phyloP scores from a whole-genome alignment of 2,113 vertebrate genomes.

The Syngnathus floridae region DNA sequence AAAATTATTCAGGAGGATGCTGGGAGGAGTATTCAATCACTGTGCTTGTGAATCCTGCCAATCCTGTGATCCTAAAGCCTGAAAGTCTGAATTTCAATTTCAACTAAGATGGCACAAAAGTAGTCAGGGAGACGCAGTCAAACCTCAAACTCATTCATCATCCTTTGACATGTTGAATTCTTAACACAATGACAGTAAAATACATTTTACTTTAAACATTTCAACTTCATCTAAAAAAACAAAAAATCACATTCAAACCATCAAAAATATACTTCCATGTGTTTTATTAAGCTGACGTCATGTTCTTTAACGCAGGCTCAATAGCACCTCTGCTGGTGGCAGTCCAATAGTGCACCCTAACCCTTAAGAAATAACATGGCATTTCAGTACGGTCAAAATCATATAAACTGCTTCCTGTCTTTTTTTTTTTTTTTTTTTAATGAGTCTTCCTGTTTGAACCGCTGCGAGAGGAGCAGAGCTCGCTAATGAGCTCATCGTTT shows the following conservation, averaged over 20 bases:
- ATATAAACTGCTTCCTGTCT: background rate
- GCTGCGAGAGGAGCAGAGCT: background rate
- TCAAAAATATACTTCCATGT: no score
- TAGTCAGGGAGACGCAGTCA: no score
- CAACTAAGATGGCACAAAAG: background rate
- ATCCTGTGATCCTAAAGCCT: background rate
- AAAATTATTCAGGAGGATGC: background rate
- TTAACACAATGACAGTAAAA: no score
- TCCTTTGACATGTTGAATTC: no score
- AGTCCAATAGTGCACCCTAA: background rate
- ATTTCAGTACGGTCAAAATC: background rate
- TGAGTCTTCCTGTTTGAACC: background rate
- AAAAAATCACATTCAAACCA: no score
- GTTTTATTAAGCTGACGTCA: background rate
- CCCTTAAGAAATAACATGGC: background rate
- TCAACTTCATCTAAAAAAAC: no score
- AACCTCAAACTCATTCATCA: no score
- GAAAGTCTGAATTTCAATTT: background rate
- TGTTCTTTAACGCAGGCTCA: background rate
- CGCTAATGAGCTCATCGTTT: slow-evolving; percentile 2
- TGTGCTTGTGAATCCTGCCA: background rate
- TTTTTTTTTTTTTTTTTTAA: background rate
- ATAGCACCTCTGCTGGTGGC: background rate
- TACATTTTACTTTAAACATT: no score
- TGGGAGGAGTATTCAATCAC: background rate